Evolutionary conservation across 2,888 invertebrate genomes (phyloP), one percentile per base, ranked within the genome.

Genomic region (Prosopocoilus inquinatus): DNA sequence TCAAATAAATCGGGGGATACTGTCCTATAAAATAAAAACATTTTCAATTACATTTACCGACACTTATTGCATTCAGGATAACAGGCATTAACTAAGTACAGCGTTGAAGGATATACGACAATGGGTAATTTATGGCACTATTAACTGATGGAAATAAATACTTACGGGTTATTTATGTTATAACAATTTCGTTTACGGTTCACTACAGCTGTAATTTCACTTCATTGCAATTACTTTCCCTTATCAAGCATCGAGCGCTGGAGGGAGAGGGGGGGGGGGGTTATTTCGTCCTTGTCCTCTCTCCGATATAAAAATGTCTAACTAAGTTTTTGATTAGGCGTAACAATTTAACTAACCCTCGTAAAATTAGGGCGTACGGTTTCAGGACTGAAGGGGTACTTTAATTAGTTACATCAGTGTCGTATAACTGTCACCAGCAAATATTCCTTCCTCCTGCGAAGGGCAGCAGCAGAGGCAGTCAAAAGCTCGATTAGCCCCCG

Each of bases 341-440:
- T n/a, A 34, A 34, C 1, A 38, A 38, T 7, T 7, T 41, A 41
- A 13, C 15, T 15, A 41, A 11, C 41, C 41, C 9, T 11, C 9
- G 41, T 16, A 9, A 41, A 41, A 41, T 36, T 41, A 13, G 41
- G 41, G 41, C 41, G 41, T 41, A 9, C 13, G 41, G 41, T 41
- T 16, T 13, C 16, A 8, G 13, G 9, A 16, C 41, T 41, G 13
- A 16, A 41, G 41, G 49, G 54, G 51, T 45, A 33, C 33, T 54
- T 54, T 54, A 54, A 54, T 54, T 54, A 54, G 54, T 54, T 50
- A 15, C 52, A 54, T 53, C 20, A 20, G 49, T 43, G 54, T 50
- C 54, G 50, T 53, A 54, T 54, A 52, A 41, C 54, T 52, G 54
- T 54, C 54, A 33, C 41, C 13, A 33, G 41, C 54, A 52, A n/a